These are phyloP conservation scores for Chelon auratus DNA, from an alignment of 2,797 vertebrate species.

Conservation along the genomic window DNA sequence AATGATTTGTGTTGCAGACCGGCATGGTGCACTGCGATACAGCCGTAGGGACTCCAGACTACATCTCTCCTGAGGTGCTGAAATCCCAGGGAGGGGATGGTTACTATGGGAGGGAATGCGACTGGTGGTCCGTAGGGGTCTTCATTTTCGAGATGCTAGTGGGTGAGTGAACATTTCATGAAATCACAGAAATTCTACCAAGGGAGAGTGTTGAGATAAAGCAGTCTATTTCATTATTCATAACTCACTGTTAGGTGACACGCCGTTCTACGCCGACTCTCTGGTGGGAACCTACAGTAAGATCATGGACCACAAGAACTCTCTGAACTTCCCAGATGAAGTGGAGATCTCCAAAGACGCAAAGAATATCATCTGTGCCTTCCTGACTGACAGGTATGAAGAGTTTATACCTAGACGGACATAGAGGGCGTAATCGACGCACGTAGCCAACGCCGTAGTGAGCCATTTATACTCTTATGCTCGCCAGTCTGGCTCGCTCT, in stretches of 20 bases:
- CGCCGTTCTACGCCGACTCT: conserved; percentile 98
- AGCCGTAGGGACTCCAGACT: conserved; percentile 97
- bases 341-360: conserved; percentile 98
- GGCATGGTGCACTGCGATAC: conserved; percentile 99
- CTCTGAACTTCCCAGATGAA: conserved; percentile 96
- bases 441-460: too few species aligned
- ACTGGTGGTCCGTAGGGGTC: conserved; percentile 99
- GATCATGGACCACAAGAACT: conserved; percentile 99
- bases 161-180: conserved; percentile 86
- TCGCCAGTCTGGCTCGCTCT: too few species aligned
- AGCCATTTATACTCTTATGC: too few species aligned
- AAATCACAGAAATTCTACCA: neutral
- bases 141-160: conserved; percentile 99
- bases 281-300: conserved; percentile 99
- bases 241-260: conserved; percentile 88
- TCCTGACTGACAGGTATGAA: conserved; percentile 95
- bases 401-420: neutral
- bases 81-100: conserved; percentile 98
- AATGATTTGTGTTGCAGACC: conserved; percentile 84
- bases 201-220: neutral
- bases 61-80: conserved; percentile 97
- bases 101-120: conserved; percentile 96
- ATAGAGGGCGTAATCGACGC: too few species aligned
- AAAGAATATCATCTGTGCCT: conserved; percentile 98
- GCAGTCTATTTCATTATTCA: neutral